Percentiles rank a stretch among this genome's conserved stretches.
phyloP scores from a whole-genome alignment of 2,888 invertebrate species.

The Ischnus inquisitorius region DNA sequence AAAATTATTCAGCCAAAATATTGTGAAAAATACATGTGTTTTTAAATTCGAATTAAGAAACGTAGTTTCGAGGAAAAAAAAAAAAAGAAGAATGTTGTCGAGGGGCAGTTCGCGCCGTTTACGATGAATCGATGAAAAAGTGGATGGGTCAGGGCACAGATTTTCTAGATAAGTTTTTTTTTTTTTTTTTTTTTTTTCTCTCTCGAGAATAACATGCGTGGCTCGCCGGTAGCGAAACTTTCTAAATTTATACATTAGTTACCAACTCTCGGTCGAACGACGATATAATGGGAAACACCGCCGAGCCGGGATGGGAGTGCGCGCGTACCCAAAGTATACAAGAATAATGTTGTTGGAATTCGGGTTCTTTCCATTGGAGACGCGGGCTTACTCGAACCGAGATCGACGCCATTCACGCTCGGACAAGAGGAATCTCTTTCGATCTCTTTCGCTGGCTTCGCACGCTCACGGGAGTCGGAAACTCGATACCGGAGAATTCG shows the following conservation, averaged over 20 bases:
- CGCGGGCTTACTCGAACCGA: background rate
- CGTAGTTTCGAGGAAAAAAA: slow-evolving; percentile 75
- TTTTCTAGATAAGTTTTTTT: background rate
- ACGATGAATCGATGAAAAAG: slow-evolving; percentile 54
- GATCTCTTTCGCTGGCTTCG: background rate
- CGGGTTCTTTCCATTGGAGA: background rate
- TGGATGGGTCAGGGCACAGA: slow-evolving; percentile 59
- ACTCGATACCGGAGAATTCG: background rate
- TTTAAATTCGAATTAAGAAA: slow-evolving; percentile 60
- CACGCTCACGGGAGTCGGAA: background rate
- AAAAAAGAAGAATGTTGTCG: slow-evolving; percentile 68
- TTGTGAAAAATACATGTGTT: slow-evolving; percentile 39
- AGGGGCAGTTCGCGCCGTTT: slow-evolving; percentile 62
- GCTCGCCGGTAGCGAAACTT: background rate
- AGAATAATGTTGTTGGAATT: slow-evolving; percentile 7
- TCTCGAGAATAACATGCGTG: background rate
- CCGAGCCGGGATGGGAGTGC: background rate
- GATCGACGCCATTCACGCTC: slow-evolving; percentile 7
- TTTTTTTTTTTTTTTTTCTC: background rate
- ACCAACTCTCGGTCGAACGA: background rate
- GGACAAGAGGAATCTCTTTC: slow-evolving; percentile 15
- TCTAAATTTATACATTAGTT: slow-evolving; percentile 7
- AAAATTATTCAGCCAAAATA: slow-evolving; percentile 47
- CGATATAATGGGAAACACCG: background rate
- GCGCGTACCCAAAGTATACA: background rate